These are phyloP conservation scores for Nematostella vectensis DNA, from an alignment of 92 coral and sea anemone genomes.

Conservation along the genomic window DNA sequence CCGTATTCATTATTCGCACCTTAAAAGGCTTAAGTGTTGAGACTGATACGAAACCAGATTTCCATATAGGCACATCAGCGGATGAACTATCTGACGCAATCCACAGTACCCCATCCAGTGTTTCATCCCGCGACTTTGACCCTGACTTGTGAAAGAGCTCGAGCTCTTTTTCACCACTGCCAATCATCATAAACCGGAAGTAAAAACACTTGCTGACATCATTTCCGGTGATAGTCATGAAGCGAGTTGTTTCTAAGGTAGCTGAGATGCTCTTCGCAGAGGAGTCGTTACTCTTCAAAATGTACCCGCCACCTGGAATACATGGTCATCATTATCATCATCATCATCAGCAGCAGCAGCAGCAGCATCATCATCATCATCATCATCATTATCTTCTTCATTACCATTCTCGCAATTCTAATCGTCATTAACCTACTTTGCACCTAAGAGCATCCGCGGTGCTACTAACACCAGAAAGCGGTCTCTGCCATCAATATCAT, in stretches of 20 bases:
- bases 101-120: neutral
- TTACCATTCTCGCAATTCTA: too few relatives aligned
- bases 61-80: constrained; percentile 2
- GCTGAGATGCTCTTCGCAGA: neutral
- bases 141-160: too few relatives aligned
- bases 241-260: neutral
- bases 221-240: neutral
- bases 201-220: constrained; percentile 2
- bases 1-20: too few relatives aligned
- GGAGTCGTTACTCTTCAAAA: neutral
- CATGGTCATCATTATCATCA: too few relatives aligned
- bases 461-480: too few relatives aligned
- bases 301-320: neutral
- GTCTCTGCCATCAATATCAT: too few relatives aligned
- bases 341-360: too few relatives aligned
- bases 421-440: too few relatives aligned
- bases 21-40: constrained; percentile 6
- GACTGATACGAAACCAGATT: constrained; percentile 9
- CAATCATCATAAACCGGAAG: constrained; percentile 9
- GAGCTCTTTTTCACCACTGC: constrained; percentile 3
- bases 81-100: neutral
- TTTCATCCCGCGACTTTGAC: too few relatives aligned
- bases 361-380: too few relatives aligned
- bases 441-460: too few relatives aligned
- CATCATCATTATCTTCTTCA: too few relatives aligned